phyloP scores from a whole-genome alignment of 2,797 vertebrate species.

The Distichodus sexfasciatus region DNA sequence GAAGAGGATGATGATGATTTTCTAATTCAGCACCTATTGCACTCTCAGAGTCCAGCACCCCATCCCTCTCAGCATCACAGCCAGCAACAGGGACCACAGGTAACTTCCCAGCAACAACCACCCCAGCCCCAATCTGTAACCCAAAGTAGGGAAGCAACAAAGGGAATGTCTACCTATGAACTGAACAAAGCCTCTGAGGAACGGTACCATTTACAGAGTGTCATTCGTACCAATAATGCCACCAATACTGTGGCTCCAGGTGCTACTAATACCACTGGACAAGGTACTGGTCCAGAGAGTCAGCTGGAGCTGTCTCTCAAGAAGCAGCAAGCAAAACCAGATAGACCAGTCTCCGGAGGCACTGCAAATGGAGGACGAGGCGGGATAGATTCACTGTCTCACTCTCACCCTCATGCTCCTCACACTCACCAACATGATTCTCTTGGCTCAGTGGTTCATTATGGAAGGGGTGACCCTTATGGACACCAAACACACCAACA shows the following conservation, averaged over 20 bases:
- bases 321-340: slow-evolving; percentile 68
- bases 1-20: slow-evolving; percentile 80
- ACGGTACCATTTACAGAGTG: slow-evolving; percentile 86
- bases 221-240: slow-evolving; percentile 83
- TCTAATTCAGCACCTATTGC: slow-evolving; percentile 86
- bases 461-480: slow-evolving; percentile 66
- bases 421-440: slow-evolving; percentile 66
- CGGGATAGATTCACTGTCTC: slow-evolving; percentile 59
- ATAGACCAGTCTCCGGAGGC: slow-evolving; percentile 67
- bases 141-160: slow-evolving; percentile 59
- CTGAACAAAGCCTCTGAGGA: slow-evolving; percentile 83
- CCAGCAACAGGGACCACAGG: slow-evolving; percentile 47
- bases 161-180: slow-evolving; percentile 71
- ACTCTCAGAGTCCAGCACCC: slow-evolving; percentile 77
- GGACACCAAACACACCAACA: slow-evolving; percentile 59
- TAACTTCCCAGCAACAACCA: slow-evolving; percentile 62
- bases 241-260: slow-evolving; percentile 58
- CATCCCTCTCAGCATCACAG: slow-evolving; percentile 66
- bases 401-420: slow-evolving; percentile 51
- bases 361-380: slow-evolving; percentile 66
- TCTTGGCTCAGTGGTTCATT: slow-evolving; percentile 67
- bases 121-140: slow-evolving; percentile 59
- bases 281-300: slow-evolving; percentile 68
- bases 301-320: slow-evolving; percentile 81
- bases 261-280: slow-evolving; percentile 46